These are phyloP conservation scores for Centruroides sculpturatus DNA, from an alignment of 1,140 invertebrate genomes.

Conservation along the genomic window DNA sequence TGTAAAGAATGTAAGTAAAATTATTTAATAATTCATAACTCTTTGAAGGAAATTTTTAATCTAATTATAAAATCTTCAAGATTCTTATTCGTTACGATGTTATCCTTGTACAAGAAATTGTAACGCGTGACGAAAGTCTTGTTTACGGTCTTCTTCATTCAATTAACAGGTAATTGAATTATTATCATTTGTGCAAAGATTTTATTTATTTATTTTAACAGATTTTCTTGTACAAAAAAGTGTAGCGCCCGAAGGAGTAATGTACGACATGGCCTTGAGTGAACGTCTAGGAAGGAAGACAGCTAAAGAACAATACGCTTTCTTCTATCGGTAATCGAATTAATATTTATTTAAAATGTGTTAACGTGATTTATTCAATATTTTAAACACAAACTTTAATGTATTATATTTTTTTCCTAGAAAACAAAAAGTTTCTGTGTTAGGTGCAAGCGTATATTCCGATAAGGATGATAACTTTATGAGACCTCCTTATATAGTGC, in stretches of 20 bases:
- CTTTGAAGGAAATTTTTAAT: too few relatives aligned
- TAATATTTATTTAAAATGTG: not conserved
- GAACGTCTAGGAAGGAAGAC: constrained; percentile 8
- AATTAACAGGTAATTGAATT: constrained; percentile 5
- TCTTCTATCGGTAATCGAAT: constrained; percentile 3
- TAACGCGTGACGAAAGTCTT: not conserved
- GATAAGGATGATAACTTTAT: constrained; percentile 8
- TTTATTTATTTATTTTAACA: not conserved
- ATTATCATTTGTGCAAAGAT: not conserved
- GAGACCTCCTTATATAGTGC: constrained; percentile 8
- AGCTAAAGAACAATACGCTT: constrained; percentile 12
- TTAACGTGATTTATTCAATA: too few relatives aligned
- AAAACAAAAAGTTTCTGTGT: not conserved
- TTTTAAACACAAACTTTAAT: too few relatives aligned
- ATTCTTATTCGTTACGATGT: constrained; percentile 6
- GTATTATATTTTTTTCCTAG: not conserved
- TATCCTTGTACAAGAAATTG: constrained; percentile 6
- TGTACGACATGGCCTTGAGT: constrained; percentile 2
- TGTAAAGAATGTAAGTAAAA: constrained; percentile 3
- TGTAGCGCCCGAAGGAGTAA: constrained; percentile 1
- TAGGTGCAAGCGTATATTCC: not conserved
- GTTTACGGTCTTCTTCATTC: not conserved
- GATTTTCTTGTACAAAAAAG: constrained; percentile 1
- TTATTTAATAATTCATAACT: too few relatives aligned
- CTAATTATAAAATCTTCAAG: not conserved